A percentile compares a stretch with the other conserved stretches of the same genome.
Evolutionary conservation across 2,113 vertebrate genomes (phyloP).

Genomic region (Pseudolaguvia tuberculata): DNA sequence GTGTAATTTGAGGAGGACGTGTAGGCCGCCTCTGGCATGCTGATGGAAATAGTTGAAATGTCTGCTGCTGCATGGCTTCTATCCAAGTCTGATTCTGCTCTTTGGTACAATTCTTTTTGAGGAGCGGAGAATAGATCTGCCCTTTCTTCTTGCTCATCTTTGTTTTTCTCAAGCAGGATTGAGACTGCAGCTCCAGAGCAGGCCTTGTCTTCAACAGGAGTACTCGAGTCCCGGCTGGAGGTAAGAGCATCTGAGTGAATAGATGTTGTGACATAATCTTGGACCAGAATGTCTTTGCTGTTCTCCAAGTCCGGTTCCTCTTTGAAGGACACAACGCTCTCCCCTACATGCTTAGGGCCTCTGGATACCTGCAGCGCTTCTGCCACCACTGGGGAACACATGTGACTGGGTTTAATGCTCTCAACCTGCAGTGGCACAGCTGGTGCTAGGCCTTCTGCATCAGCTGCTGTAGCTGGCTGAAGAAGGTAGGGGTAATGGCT

Average conservation of each 20-base stretch:
- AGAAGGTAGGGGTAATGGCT: conserved; percentile 82
- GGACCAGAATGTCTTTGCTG: conserved; percentile 28
- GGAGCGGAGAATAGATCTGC: conserved; percentile 63
- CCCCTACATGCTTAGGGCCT: conserved; percentile 59
- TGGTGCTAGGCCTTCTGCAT: conserved; percentile 70
- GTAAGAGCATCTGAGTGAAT: conserved; percentile 10
- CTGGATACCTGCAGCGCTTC: conserved; percentile 62
- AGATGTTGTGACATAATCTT: background rate
- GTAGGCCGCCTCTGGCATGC: conserved; percentile 18
- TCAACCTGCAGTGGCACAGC: conserved; percentile 69
- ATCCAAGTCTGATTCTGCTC: conserved; percentile 56
- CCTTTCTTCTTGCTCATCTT: conserved; percentile 63
- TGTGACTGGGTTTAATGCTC: conserved; percentile 72
- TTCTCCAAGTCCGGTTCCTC: conserved; percentile 49
- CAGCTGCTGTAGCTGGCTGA: conserved; percentile 69
- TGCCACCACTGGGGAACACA: conserved; percentile 71
- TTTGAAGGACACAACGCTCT: conserved; percentile 47
- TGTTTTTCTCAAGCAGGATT: conserved; percentile 54
- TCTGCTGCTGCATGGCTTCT: conserved; percentile 62
- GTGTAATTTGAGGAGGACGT: conserved; percentile 20
- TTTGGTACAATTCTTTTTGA: conserved; percentile 63
- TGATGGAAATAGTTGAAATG: conserved; percentile 38
- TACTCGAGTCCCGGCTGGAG: conserved; percentile 28
- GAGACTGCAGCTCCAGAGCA: conserved; percentile 50
- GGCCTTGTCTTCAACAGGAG: conserved; percentile 39